Evolutionary conservation across 1,140 invertebrate genomes (phyloP), one percentile per base, ranked within the genome.

Genomic region (Anthonomus grandis): DNA sequence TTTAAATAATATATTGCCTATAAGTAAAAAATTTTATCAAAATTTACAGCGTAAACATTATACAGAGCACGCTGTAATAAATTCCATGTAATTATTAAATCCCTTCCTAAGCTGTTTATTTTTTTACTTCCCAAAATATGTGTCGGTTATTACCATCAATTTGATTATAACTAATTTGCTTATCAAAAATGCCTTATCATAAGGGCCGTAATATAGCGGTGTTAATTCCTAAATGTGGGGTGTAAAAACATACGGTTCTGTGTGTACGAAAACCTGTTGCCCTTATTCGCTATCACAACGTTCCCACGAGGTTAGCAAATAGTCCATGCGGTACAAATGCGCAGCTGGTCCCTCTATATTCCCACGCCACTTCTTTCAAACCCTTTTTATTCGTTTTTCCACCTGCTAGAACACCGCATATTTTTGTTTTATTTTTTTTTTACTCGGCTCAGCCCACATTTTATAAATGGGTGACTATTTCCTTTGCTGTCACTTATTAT

Each of bases 181-280:
- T n/a, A n/a, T n/a, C n/a, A n/a, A n/a, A n/a, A 34, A 13, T 13
- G 31, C 2, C 10, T 34, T 34, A 34, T 34, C 31, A 13, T 34
- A 34, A 34, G 10, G 1, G 10, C 15, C 10, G 38, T 9, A 17
- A 13, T 13, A 39, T 39, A 39, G 18, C 12, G 38, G n/a, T 47
- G 23, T 10, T 27, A 47, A 31, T 15, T 25, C 45, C 25, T 21
- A 27, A 52, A 24, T 27, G 36, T 25, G 24, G 49, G 49, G 51
- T 45, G 51, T 53, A 53, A 53, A n/a, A 53, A 44, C 51, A 53
- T 44, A 53, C 24, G 51, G 51, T 53, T 34, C n/a, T n/a, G n/a
- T n/a, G 17, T 37, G 31, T 34, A 37, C 18, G 39, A 53, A 53
- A 53, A 53, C 51, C 51, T 53, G 51, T 53, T 53, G 51, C 51